Evolutionary conservation across 2,888 invertebrate species (phyloP).

Genomic region (Cremastobaeus sp.): DNA sequence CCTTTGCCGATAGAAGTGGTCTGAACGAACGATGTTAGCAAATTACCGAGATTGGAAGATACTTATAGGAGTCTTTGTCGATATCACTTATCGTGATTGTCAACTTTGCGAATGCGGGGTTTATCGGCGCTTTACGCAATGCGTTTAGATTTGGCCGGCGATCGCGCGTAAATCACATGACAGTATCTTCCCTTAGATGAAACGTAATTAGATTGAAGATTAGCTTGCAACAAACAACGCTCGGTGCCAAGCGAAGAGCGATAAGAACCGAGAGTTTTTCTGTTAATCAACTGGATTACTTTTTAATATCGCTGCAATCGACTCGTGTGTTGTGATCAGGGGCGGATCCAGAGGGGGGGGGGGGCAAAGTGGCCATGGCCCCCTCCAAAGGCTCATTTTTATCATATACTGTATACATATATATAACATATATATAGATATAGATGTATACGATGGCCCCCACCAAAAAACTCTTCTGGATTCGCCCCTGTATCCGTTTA

Average conservation of each 20-base stretch:
- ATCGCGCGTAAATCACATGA: constrained; percentile 50
- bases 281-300: neutral
- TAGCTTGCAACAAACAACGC: constrained; percentile 36
- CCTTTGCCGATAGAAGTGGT: too few species aligned
- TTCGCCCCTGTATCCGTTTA: too few species aligned
- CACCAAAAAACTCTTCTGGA: too few species aligned
- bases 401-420: too few species aligned
- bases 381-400: too few species aligned
- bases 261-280: too few species aligned
- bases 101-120: constrained; percentile 55
- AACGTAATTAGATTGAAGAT: constrained; percentile 52
- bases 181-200: constrained; percentile 50
- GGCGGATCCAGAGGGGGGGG: too few species aligned
- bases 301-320: too few species aligned
- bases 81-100: constrained; percentile 55
- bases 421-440: too few species aligned
- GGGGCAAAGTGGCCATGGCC: too few species aligned
- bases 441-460: too few species aligned
- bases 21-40: constrained; percentile 32
- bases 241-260: constrained; percentile 25
- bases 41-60: constrained; percentile 27
- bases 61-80: constrained; percentile 49
- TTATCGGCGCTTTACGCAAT: constrained; percentile 39
- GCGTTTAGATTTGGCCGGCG: constrained; percentile 43
- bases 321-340: too few species aligned